Base-by-base conservation (phyloP, 2,113 vertebrate species). In the Lutjanus erythropterus region DNA sequence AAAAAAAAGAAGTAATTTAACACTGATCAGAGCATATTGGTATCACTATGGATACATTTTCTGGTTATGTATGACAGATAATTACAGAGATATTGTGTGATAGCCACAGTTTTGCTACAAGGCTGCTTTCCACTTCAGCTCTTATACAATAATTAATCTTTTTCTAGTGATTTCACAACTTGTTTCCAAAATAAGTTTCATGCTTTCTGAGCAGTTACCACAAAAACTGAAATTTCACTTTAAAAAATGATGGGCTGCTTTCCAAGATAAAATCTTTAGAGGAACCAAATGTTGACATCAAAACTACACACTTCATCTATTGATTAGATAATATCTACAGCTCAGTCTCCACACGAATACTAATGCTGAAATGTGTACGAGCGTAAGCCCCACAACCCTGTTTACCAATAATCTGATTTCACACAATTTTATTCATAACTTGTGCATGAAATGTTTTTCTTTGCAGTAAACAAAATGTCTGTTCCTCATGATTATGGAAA, bases 351-450 rank as follows among this genome's bases (percentile, higher is more conserved):
- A 37, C 31, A 44, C 39, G 69, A 78, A 84, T 81, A 78, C 46
- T 83, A 78, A 83, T 75, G 69, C 27, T 37, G 47, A 52, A 55
- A 70, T 21, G 25, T 62, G 68, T 29, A 35, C 14, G 64, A 27
- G 59, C 61, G 19, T 37, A 50, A 82, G 11, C 11, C 59, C 56
- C 49, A 62, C 25, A 71, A 72, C 65, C 47, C 55, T 80, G 64
- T 73, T 85, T 77, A 67, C 49, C 46, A 56, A 55, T 83, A 83
- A 86, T 83, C 56, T 55, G 41, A 83, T 88, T 79, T 76, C 73
- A 78, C 23, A 49, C 37, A 71, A 33, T 73, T 56, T 44, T 71
- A 71, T 76, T 80, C 75, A 76, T 47, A 66, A 78, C 46, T 66
- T 77, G 31, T 58, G 75, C 37, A 69, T 75, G 44, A 53, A 50